Base-by-base conservation (phyloP, 2,888 invertebrate genomes). In the Trachelus troglodyta region DNA sequence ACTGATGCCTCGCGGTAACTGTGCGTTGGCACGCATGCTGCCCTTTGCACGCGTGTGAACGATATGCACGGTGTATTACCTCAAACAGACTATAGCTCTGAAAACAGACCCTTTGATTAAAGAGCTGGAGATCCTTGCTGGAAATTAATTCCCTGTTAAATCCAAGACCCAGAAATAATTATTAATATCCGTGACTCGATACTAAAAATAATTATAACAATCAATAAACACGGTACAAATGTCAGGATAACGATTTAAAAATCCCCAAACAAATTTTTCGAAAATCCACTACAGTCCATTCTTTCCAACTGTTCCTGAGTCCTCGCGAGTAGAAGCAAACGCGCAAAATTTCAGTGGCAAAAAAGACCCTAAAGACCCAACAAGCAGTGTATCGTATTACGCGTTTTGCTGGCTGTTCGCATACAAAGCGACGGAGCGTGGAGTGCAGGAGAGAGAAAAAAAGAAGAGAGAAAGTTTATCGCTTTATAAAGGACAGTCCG, bases 401-500 rank as follows among this genome's bases (percentile, higher is more conserved):
- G 23, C 9, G 56, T 23, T 56, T 56, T 2, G 56, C 23, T 15
- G 9, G 40, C 6, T 6, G 56, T 9, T 56, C 56, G 23, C 23
- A 56, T 9, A 56, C 9, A 15, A 56, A 56, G 56, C 15, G 23
- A 4, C 56, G 9, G 56, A 9, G 56, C 9, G 34, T 3, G 34
- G 23, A 34, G 74, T 6, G 33, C 3, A 34, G 30, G 74, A 12
- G 74, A 15, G 34, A 34, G 4, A 35, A 33, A 23, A 37, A 15
- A 4, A 0, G 37, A 15, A 37, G 4, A 37, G 37, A 15, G 37
- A 34, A 23, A 12, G 34, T 35, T 33, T 74, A 74, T 74, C 74
- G 35, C 74, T 35, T 74, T 35, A 35, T 74, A 74, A 74, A 30
- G 71, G 12, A 33, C 34, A 74, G 74, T 33, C 74, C 74, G 34